phyloP scores from a whole-genome alignment of 1,140 invertebrate species.

The Bradynema listronoti region DNA sequence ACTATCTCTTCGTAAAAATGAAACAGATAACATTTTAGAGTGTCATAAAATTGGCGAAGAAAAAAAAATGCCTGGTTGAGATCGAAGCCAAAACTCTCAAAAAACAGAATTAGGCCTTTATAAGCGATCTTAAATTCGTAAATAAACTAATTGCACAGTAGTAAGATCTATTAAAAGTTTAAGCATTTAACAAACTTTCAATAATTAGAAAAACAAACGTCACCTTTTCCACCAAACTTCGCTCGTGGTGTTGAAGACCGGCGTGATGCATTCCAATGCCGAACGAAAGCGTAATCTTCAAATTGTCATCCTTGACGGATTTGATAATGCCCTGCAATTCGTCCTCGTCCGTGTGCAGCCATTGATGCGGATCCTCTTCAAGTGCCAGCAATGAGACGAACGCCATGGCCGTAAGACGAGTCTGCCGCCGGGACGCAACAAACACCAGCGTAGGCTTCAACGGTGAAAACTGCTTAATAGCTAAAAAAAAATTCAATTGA shows the following conservation, averaged over 20 bases:
- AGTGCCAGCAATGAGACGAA: slow-evolving; percentile 84
- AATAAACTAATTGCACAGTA: neutral
- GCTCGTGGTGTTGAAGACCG: slow-evolving; percentile 66
- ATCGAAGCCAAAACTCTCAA: too few species aligned
- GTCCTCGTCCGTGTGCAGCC: slow-evolving; percentile 77
- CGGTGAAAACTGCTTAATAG: slow-evolving; percentile 81
- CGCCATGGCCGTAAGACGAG: slow-evolving; percentile 87
- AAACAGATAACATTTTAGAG: too few species aligned
- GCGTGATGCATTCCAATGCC: slow-evolving; percentile 98
- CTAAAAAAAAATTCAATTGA: slow-evolving; percentile 13
- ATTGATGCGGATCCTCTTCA: slow-evolving; percentile 87
- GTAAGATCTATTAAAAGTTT: neutral
- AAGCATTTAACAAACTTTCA: neutral
- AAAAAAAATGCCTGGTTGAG: too few species aligned
- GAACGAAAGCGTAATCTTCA: slow-evolving; percentile 87
- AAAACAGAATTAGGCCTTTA: too few species aligned
- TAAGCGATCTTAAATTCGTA: too few species aligned
- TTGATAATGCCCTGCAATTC: slow-evolving; percentile 63
- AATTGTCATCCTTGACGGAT: slow-evolving; percentile 74
- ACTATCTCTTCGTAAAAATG: too few species aligned
- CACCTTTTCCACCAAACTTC: slow-evolving; percentile 72
- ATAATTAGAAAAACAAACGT: slow-evolving; percentile 11
- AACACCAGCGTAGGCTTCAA: slow-evolving; percentile 83
- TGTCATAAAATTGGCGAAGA: too few species aligned
- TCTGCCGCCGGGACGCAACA: slow-evolving; percentile 94